phyloP scores from a whole-genome alignment of 2,888 invertebrate genomes.

The Phorcus lineatus region DNA sequence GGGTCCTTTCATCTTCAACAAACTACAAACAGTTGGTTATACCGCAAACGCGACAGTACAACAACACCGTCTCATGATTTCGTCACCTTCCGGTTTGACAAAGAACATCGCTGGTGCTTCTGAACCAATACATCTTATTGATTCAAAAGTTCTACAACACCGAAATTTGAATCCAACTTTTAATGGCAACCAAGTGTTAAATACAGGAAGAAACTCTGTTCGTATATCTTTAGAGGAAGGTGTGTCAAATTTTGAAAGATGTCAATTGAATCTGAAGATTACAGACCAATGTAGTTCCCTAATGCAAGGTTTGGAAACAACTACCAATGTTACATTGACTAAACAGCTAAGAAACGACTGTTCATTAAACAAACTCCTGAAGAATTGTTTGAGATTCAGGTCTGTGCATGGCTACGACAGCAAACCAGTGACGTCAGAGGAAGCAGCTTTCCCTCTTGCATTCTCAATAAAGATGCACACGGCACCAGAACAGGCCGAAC shows the following conservation, averaged over 20 bases:
- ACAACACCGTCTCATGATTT: no score
- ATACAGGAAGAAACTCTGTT: no score
- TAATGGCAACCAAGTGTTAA: no score
- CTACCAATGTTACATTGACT: no score
- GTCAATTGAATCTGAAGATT: neutral
- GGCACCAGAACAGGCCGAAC: conserved; percentile 58
- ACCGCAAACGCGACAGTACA: no score
- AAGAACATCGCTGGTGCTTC: no score
- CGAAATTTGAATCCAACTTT: no score
- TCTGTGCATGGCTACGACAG: conserved; percentile 43
- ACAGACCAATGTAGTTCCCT: neutral
- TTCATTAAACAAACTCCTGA: conserved; percentile 27
- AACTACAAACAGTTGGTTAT: neutral
- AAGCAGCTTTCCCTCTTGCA: conserved; percentile 62
- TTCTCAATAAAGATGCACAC: conserved; percentile 63
- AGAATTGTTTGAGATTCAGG: conserved; percentile 40
- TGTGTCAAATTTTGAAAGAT: neutral
- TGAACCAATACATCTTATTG: no score
- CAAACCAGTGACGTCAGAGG: conserved; percentile 42
- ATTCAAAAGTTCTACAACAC: no score
- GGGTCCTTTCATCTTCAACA: neutral
- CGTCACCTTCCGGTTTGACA: no score
- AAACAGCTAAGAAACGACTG: conserved; percentile 19
- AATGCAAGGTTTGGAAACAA: neutral
- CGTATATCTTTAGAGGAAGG: neutral